Conservation (phyloP, 2,797 vertebrate genomes). For the Acanthurus lineatus region DNA sequence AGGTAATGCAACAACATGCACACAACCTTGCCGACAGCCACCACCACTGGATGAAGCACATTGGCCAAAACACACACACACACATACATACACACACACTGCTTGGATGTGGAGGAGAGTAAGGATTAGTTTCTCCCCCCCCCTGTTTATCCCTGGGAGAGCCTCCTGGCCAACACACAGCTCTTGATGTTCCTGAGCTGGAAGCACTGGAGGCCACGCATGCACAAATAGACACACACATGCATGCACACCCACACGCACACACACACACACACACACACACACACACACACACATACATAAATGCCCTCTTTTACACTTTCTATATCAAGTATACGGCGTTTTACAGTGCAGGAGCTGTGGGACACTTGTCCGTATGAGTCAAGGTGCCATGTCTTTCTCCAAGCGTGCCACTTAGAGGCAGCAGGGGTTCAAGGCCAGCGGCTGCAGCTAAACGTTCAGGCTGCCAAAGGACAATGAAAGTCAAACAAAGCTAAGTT, state of each 20-base stretch:
- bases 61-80: conserved; percentile 17
- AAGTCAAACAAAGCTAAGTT: conserved; percentile 33
- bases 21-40: conserved; percentile 51
- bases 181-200: conserved; percentile 78
- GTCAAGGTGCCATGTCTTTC: conserved; percentile 60
- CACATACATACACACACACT: conserved; percentile 37
- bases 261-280: conserved; percentile 28
- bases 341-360: conserved; percentile 55
- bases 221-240: conserved; percentile 3
- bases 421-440: conserved; percentile 41
- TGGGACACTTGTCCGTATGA: conserved; percentile 49
- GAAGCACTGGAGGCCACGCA: conserved; percentile 57
- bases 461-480: conserved; percentile 31
- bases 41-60: conserved; percentile 21
- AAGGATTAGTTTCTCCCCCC: conserved; percentile 75
- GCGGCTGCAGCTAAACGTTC: conserved; percentile 36
- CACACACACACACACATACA: conserved; percentile 30
- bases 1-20: conserved; percentile 58
- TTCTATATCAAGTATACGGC: conserved; percentile 40
- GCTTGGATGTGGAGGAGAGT: conserved; percentile 65
- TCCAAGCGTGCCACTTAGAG: conserved; percentile 39
- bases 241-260: conserved; percentile 22
- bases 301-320: conserved; percentile 38
- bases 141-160: conserved; percentile 76
- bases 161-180: conserved; percentile 74